Evolutionary conservation across 2,888 invertebrate species (phyloP).

Genomic region (Campoletis raptor): DNA sequence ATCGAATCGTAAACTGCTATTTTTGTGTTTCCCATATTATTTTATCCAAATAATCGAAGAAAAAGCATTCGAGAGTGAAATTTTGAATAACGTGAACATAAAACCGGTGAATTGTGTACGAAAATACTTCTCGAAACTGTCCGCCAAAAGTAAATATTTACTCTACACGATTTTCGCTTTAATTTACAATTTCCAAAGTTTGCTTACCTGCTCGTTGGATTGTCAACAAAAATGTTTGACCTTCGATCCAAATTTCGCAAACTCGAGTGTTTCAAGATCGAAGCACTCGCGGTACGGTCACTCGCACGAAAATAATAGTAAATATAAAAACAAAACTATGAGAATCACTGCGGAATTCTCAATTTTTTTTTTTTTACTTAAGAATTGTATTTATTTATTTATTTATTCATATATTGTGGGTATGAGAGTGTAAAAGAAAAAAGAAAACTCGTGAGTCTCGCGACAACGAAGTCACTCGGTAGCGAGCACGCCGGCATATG

Average conservation of each 20-base stretch:
- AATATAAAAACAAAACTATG: not conserved
- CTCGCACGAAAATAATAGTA: not conserved
- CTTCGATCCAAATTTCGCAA: not conserved
- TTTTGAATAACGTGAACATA: not conserved
- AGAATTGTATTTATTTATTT: not conserved
- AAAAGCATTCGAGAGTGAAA: not conserved
- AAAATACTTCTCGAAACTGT: not conserved
- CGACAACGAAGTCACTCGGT: slow-evolving; percentile 46
- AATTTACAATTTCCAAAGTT: not conserved
- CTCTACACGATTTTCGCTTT: not conserved
- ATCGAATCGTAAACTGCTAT: not conserved
- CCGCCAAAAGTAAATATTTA: not conserved
- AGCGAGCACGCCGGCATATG: slow-evolving; percentile 65
- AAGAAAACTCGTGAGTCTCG: slow-evolving; percentile 23
- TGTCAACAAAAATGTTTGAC: not conserved
- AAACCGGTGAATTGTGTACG: not conserved
- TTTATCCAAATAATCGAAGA: not conserved
- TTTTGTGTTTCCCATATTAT: not conserved
- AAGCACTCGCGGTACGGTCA: not conserved
- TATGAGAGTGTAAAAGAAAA: not conserved
- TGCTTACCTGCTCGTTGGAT: not conserved
- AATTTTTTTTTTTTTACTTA: not conserved
- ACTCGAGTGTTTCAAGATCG: not conserved
- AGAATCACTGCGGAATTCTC: not conserved
- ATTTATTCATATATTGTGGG: not conserved